Evolutionary conservation across 2,113 vertebrate genomes (phyloP).

Genomic region (Xenopus tropicalis): DNA sequence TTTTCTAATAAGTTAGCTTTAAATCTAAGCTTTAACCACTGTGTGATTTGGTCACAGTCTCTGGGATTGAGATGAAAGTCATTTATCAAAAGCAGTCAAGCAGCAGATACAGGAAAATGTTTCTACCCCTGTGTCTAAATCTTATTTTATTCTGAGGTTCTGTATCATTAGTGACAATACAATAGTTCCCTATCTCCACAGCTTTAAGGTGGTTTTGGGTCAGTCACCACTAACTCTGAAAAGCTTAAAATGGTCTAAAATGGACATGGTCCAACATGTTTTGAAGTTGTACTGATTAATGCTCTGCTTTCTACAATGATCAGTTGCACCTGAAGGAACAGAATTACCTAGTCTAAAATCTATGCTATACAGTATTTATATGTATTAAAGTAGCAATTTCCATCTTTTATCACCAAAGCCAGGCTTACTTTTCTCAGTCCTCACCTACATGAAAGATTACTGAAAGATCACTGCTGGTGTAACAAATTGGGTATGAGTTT

Average conservation of each 20-base stretch:
- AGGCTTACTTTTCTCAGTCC: too few species aligned
- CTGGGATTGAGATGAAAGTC: slow-evolving; percentile 13
- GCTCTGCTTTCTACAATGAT: not conserved
- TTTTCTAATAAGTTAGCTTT: not conserved
- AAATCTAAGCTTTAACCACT: slow-evolving; percentile 3
- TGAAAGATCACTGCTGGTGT: too few species aligned
- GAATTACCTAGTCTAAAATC: too few species aligned
- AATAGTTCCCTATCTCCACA: not conserved
- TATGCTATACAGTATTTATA: too few species aligned
- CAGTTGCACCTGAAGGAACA: too few species aligned
- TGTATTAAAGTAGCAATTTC: too few species aligned
- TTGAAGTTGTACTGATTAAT: not conserved
- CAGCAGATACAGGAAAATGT: slow-evolving; percentile 7
- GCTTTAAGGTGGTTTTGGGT: not conserved
- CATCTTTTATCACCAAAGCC: too few species aligned
- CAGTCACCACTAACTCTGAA: not conserved
- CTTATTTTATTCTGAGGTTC: slow-evolving; percentile 2
- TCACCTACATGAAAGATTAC: too few species aligned
- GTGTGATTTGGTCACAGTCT: not conserved
- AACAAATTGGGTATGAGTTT: too few species aligned
- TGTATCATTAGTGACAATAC: not conserved
- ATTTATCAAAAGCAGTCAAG: slow-evolving; percentile 27
- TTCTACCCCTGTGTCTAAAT: slow-evolving; percentile 13
- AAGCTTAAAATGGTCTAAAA: slow-evolving; percentile 6
- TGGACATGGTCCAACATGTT: not conserved